phyloP scores from a whole-genome alignment of 2,797 vertebrate species.

The Lycodopsis pacificus region DNA sequence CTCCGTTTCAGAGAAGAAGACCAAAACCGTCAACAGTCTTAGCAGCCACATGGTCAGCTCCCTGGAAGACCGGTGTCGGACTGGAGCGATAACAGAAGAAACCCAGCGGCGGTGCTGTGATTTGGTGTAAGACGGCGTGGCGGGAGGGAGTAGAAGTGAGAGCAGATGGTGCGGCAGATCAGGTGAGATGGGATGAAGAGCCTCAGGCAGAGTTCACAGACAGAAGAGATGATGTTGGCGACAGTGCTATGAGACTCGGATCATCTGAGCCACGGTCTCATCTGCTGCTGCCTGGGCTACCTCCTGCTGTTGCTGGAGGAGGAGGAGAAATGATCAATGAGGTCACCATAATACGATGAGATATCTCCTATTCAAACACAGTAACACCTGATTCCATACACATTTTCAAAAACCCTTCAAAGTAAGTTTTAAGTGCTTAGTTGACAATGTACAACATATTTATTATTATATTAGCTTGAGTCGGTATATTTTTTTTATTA shows the following conservation, averaged over 20 bases:
- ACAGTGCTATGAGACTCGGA: slow-evolving; percentile 90
- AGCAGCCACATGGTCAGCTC: slow-evolving; percentile 44
- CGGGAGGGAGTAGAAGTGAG: slow-evolving; percentile 11
- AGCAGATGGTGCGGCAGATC: slow-evolving; percentile 18
- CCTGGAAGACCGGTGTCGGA: slow-evolving; percentile 67
- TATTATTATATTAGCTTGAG: neutral
- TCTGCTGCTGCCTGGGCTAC: slow-evolving; percentile 87
- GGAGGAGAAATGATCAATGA: slow-evolving; percentile 13
- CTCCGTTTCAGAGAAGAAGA: slow-evolving; percentile 35
- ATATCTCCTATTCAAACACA: neutral
- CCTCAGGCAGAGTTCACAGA: slow-evolving; percentile 55
- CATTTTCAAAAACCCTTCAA: neutral
- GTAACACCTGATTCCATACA: neutral
- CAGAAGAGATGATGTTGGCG: slow-evolving; percentile 19
- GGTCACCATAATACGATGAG: neutral
- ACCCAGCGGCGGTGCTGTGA: slow-evolving; percentile 21
- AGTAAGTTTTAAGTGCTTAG: neutral
- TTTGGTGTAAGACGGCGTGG: slow-evolving; percentile 20
- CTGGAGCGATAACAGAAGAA: slow-evolving; percentile 33
- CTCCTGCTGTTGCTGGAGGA: slow-evolving; percentile 83
- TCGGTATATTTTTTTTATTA: neutral
- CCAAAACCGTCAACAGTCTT: slow-evolving; percentile 43
- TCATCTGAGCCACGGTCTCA: slow-evolving; percentile 95
- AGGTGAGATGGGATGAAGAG: slow-evolving; percentile 56
- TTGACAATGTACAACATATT: neutral